Evolutionary conservation across 2,797 vertebrate genomes (phyloP), one percentile per base, ranked within the genome.

Genomic region (Petrocephalus sullivani): DNA sequence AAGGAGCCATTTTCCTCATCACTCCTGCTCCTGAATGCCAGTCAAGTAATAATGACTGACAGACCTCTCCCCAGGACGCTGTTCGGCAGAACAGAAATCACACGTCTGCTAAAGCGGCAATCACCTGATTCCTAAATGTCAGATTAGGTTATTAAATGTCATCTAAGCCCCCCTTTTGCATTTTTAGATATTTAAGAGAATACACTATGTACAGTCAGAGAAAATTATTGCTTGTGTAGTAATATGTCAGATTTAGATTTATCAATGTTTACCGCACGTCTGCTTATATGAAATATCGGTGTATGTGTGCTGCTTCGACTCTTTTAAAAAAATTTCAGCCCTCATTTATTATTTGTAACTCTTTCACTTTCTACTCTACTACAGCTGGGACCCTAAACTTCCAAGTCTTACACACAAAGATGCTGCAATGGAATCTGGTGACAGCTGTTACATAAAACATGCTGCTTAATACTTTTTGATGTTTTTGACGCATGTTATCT

Each of bases 121-220:
- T 64, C 49, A 49, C 61, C 23, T 87, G 60, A 87, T 87, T 53
- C 46, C 14, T 87, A 67, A 87, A 87, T 87, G 86, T 87, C 86
- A 87, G 46, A 64, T 67, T 67, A 53, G 41, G 67, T 58, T 67
- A 19, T 87, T 61, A 87, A 64, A 87, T 87, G 33, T 23, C 86
- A 46, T 16, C 7, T 41, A 85, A 86, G 85, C 7, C 28, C 9
- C 28, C 85, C 37, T 60, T 23, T 16, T 14, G 14, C n/a, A 67
- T 64, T 64, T 53, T 3, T 0, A 54, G 2, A 64, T 87, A 64
- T 67, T 87, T 87, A 61, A 67, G n/a, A 64, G 5, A 87, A 49
- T 16, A 51, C 46, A 87, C 37, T 51, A 6, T 41, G 86, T 41
- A 87, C 37, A 23, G 86, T 51, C 21, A 51, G 16, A 37, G 85